Base-by-base conservation (phyloP, 2,797 vertebrate genomes). In the Geotrypetes seraphini region DNA sequence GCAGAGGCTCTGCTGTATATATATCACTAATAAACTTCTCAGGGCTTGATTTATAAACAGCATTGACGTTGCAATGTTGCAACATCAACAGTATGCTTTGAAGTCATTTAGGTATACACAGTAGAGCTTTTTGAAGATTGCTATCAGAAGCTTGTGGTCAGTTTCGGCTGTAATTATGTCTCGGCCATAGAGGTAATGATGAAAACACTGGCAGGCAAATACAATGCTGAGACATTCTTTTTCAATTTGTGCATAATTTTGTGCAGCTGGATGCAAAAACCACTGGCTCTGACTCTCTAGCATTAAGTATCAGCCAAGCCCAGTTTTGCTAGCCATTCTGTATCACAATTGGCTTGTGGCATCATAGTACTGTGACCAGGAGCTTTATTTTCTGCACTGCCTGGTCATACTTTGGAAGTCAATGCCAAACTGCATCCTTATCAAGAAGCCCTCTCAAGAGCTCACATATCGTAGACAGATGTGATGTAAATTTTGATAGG, bases 101-200 rank as follows among this genome's bases (percentile, higher is more conserved):
- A 8, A 51, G 28, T 6, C 9, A 6, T 19, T 55, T 44, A 4
- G 43, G 27, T 18, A 27, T 30, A 19, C 16, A 39, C 2, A 53
- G 31, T 5, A 48, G 36, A 4, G 39, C 17, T 48, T 48, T 9
- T 18, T 52, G 11, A 49, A 41, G n/a, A 50, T 36, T 5, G 31
- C 10, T 9, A 39, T 38, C 14, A n/a, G n/a, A n/a, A n/a, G n/a
- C n/a, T n/a, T n/a, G n/a, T n/a, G n/a, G n/a, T n/a, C n/a, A 14
- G 31, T 45, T 17, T 44, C 39, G 12, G 45, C 36, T 13, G 21
- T 26, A 5, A 54, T 20, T 9, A 12, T 5, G 5, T 45, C 32
- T 9, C 19, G 5, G 3, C 35, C 18, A 11, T 43, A 47, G 9
- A 36, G 18, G 12, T 28, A 41, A 14, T 28, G 16, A 25, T 36